Evolutionary conservation across 23 tunicate genomes (phyloP).

Genomic region (Halocynthia roretzi): DNA sequence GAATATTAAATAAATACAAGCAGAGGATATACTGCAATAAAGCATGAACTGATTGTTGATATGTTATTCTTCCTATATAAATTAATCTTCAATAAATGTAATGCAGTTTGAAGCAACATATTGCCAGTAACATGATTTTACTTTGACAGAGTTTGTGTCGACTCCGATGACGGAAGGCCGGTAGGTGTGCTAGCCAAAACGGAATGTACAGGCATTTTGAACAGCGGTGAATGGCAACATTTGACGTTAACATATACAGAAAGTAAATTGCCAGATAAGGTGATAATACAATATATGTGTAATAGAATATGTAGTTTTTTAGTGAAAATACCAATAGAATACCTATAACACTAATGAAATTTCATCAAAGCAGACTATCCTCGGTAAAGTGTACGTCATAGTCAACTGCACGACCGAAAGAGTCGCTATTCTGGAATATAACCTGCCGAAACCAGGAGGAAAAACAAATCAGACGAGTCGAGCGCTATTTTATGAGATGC

Average conservation of each 20-base stretch:
- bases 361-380: constrained; percentile 40
- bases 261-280: constrained; percentile 79
- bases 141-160: constrained; percentile 64
- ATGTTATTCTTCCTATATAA: no score
- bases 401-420: constrained; percentile 61
- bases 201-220: constrained; percentile 42
- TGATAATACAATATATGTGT: not conserved
- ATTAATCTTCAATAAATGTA: no score
- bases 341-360: not conserved
- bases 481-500: not conserved
- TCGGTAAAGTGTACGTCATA: constrained; percentile 80
- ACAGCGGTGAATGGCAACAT: constrained; percentile 71
- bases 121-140: not conserved
- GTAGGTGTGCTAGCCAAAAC: constrained; percentile 76
- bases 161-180: constrained; percentile 53
- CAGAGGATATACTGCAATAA: not conserved
- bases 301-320: no score
- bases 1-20: not conserved
- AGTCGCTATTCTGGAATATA: constrained; percentile 64
- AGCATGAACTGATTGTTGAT: no score
- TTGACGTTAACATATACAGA: constrained; percentile 68
- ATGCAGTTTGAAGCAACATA: no score
- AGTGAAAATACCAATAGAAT: no score
- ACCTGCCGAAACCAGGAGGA: constrained; percentile 35
- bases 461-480: constrained; percentile 2